Percentiles rank a stretch among this genome's conserved stretches.
Conservation (phyloP, 1,140 invertebrate genomes). For the Pectinophora gossypiella region DNA sequence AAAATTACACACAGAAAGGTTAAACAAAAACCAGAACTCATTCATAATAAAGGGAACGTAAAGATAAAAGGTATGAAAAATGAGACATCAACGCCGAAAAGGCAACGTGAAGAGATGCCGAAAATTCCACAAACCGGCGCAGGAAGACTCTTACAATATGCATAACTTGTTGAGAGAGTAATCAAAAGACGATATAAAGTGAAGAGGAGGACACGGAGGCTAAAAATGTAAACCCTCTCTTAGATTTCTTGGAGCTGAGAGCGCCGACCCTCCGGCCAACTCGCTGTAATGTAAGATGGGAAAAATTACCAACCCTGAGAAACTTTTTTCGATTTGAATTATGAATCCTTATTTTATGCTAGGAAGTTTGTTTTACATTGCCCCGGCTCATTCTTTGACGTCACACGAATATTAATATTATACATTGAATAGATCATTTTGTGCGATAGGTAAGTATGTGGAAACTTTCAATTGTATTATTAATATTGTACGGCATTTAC, state of each 20-base stretch:
- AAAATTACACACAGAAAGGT: neutral
- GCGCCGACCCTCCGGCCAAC: conserved; percentile 60
- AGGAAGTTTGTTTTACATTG: conserved; percentile 68
- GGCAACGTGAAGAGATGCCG: conserved; percentile 51
- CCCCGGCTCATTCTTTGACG: conserved; percentile 52
- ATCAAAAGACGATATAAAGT: conserved; percentile 75
- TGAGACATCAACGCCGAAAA: conserved; percentile 55
- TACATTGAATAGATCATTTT: conserved; percentile 28
- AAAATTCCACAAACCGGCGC: conserved; percentile 56
- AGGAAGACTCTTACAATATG: conserved; percentile 68
- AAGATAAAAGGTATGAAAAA: conserved; percentile 59
- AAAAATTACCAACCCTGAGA: conserved; percentile 67
- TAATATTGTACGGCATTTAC: neutral
- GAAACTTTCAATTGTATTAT: neutral
- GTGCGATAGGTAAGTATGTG: conserved; percentile 14
- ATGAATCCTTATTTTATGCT: conserved; percentile 73
- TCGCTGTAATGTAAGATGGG: conserved; percentile 70
- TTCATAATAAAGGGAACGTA: conserved; percentile 51
- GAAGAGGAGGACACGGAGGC: conserved; percentile 67
- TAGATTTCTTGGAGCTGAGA: conserved; percentile 61
- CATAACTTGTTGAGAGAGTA: conserved; percentile 74
- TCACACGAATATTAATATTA: conserved; percentile 54
- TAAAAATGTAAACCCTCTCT: conserved; percentile 71
- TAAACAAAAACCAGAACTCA: conserved; percentile 49
- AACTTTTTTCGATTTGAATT: conserved; percentile 76